These are phyloP conservation scores for Cydia splendana DNA, from an alignment of 1,140 invertebrate species.

Conservation along the genomic window DNA sequence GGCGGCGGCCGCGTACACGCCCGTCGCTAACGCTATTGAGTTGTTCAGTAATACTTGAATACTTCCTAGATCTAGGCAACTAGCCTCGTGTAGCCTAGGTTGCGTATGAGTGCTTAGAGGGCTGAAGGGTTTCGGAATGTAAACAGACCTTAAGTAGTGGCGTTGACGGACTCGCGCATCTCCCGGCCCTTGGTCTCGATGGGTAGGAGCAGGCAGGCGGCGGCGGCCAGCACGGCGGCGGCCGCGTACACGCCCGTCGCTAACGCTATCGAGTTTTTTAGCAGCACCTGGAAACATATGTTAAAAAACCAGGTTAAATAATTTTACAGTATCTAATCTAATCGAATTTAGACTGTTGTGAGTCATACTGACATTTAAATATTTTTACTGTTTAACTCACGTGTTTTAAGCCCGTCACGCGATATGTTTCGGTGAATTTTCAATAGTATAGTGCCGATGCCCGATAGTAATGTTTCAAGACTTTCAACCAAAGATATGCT, in stretches of 20 bases:
- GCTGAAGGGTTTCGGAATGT: not conserved
- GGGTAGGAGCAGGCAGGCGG: slow-evolving; percentile 87
- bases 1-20: slow-evolving; percentile 87
- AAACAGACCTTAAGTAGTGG: slow-evolving; percentile 36
- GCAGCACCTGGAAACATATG: slow-evolving; percentile 80
- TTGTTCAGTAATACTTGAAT: slow-evolving; percentile 85
- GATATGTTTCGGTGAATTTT: too few relatives aligned
- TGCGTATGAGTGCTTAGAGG: slow-evolving; percentile 57
- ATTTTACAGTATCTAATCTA: too few relatives aligned
- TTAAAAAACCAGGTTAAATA: too few relatives aligned
- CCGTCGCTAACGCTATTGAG: slow-evolving; percentile 86
- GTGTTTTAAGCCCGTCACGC: too few relatives aligned
- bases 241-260: slow-evolving; percentile 87
- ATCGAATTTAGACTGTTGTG: too few relatives aligned
- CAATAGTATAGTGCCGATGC: too few relatives aligned
- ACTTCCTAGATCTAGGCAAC: too few relatives aligned
- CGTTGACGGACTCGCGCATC: slow-evolving; percentile 80
- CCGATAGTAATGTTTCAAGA: too few relatives aligned
- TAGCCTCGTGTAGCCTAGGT: too few relatives aligned
- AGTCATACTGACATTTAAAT: too few relatives aligned
- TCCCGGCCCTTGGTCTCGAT: slow-evolving; percentile 89
- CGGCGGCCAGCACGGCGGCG: slow-evolving; percentile 86
- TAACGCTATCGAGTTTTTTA: slow-evolving; percentile 85
- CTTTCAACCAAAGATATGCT: too few relatives aligned
- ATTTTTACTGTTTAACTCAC: too few relatives aligned